A percentile compares a stretch with the other conserved stretches of the same genome.
These are phyloP conservation scores for Nephrotoma guestfalica DNA, from an alignment of 2,888 invertebrate species.

Conservation along the genomic window DNA sequence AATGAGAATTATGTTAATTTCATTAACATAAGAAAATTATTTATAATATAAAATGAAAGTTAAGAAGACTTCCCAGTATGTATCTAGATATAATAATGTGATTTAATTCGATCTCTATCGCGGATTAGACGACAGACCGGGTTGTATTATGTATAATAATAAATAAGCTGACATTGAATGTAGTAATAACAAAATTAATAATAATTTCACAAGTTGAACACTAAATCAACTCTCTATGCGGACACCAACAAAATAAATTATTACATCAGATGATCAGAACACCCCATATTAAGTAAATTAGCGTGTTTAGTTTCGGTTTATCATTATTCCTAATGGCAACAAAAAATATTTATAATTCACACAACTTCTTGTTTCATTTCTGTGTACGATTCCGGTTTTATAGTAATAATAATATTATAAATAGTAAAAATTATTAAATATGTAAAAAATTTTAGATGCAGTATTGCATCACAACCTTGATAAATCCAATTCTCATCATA, in stretches of 20 bases:
- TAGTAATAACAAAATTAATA: background rate
- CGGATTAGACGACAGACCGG: background rate
- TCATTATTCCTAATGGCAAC: background rate
- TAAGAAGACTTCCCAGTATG: background rate
- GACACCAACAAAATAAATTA: background rate
- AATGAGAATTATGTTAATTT: background rate
- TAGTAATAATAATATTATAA: background rate
- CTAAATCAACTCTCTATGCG: background rate
- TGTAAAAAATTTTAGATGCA: background rate
- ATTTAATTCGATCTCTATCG: background rate
- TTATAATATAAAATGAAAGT: background rate
- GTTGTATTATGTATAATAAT: background rate
- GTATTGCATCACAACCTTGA: background rate
- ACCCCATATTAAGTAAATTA: background rate
- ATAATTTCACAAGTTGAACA: background rate
- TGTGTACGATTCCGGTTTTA: background rate
- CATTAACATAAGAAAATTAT: background rate
- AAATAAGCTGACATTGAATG: background rate
- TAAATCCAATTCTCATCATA: background rate
- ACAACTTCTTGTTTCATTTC: background rate
- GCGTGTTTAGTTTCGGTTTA: background rate
- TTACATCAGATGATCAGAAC: background rate
- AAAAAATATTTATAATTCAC: background rate
- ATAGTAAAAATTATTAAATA: background rate
- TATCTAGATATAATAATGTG: background rate